phyloP scores from a whole-genome alignment of 2,888 invertebrate species.

The Acronicta psi region DNA sequence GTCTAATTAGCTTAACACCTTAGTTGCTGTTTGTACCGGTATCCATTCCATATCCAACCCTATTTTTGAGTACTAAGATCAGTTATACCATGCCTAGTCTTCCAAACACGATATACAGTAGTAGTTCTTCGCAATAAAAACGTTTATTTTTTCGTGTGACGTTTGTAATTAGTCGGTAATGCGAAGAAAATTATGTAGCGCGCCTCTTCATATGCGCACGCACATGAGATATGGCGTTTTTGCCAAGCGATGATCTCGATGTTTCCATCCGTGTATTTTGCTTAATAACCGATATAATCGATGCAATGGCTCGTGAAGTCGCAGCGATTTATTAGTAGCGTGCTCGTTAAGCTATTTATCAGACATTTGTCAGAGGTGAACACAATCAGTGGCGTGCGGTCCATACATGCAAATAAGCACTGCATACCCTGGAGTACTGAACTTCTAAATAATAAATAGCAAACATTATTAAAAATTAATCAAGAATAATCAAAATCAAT shows the following conservation, averaged over 20 bases:
- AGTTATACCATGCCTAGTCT: neutral
- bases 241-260: conserved; percentile 71
- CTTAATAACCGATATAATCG: conserved; percentile 81
- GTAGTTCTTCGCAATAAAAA: conserved; percentile 42
- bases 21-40: conserved; percentile 11
- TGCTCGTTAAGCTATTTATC: conserved; percentile 14
- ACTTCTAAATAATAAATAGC: too few species aligned
- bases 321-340: conserved; percentile 65
- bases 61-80: conserved; percentile 1
- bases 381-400: too few species aligned
- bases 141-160: conserved; percentile 56
- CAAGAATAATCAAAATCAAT: too few species aligned
- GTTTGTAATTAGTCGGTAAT: conserved; percentile 77
- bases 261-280: conserved; percentile 76
- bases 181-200: conserved; percentile 73
- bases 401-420: too few species aligned
- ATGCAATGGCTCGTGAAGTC: conserved; percentile 68
- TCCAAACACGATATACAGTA: conserved; percentile 41
- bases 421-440: too few species aligned
- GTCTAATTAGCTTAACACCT: conserved; percentile 46
- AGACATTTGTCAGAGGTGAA: conserved; percentile 16
- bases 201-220: conserved; percentile 66
- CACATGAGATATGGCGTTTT: conserved; percentile 68
- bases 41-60: conserved; percentile 13
- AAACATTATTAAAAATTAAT: too few species aligned